Base-by-base conservation (phyloP, 2,888 invertebrate genomes). In the Adineta ricciae region DNA sequence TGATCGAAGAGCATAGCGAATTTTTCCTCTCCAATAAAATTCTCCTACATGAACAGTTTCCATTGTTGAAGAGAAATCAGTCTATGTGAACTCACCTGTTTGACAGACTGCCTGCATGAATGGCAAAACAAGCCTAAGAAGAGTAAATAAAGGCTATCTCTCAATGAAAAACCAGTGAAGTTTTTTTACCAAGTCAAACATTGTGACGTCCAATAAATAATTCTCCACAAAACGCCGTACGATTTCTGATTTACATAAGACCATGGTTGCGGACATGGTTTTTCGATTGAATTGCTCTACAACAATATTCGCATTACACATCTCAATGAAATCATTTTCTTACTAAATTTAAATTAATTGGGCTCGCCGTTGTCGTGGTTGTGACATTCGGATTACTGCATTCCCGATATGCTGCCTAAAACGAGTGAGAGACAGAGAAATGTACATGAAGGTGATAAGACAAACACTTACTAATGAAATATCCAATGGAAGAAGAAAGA, bases 51-150 rank as follows among this genome's bases (percentile, higher is more conserved):
- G n/a, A n/a, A n/a, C n/a, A n/a, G n/a, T n/a, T n/a, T n/a, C n/a
- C 16, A 64, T 14, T 9, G 19, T 50, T 50, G 16, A 19, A 19
- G 19, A 50, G 19, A 50, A 50, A 19, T 19, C 3, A 46, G 11
- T 46, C 46, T 50, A 50, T 9, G 14, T 11, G 3, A 64, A 36
- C 4, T 5, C 16, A 64, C 78, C 99, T 2, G 98, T 97, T 91
- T 96, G 96, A 86, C 96, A 95, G 90, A 98, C 99, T 0, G 97
- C 97, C 89, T 99, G 99, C 97, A 99, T 97, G 92, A 99, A 93
- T 4, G 99, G 99, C 92, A 99, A 94, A 85, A 99, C 94, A 36
- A 99, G n/a, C 78, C 78, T 78, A 24, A 24, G n/a, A 41, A 19
- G 24, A 78, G 19, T 1, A n/a, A 41, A 41, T 3, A 1, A 64